Base-by-base conservation (phyloP, 1,140 invertebrate genomes). In the Philaenus spumarius region DNA sequence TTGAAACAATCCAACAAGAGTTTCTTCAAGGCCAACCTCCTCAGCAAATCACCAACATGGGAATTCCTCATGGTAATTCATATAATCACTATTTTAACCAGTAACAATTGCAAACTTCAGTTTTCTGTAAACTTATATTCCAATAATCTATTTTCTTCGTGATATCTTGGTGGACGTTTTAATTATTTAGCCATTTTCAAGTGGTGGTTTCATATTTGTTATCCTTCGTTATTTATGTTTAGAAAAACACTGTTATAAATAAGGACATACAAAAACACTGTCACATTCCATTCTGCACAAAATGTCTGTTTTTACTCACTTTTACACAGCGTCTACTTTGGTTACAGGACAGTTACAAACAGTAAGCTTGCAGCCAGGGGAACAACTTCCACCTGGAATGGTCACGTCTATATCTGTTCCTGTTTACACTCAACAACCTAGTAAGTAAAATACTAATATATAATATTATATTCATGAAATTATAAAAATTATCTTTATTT, bases 1-100 rank as follows among this genome's bases (percentile, higher is more conserved):
- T 90, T 56, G 85, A 89, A 75, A 90, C 87, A 30, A 84, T 90
- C 74, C 82, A 87, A 65, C 82, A 85, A 53, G 86, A 88, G 68
- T 78, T 86, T 66, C 80, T 57, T 70, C 73, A 64, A 71, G 26
- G 55, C 22, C 63, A 65, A 61, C 57, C 61, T 47, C 66, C 64
- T 40, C 58, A 62, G 26, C 60, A 61, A 30, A 9, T 30, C 3
- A 30, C 3, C 26, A 30, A 30, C 26, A 4, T 30, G 26, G 26
- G 26, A 3, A 3, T 30, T 3, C 26, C 26, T 30, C 26, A 30
- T 3, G 26, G 26, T 30, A 30, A 30, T 3, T 30, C 55, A 20
- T 15, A 30, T 57, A 9, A 19, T 43, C 11, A n/a, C 7, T 12
- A 20, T 43, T 40, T 20, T 54, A 6, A 35, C 26, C n/a, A 15